phyloP scores from a whole-genome alignment of 2,113 vertebrate genomes.

The Petroica traversi region DNA sequence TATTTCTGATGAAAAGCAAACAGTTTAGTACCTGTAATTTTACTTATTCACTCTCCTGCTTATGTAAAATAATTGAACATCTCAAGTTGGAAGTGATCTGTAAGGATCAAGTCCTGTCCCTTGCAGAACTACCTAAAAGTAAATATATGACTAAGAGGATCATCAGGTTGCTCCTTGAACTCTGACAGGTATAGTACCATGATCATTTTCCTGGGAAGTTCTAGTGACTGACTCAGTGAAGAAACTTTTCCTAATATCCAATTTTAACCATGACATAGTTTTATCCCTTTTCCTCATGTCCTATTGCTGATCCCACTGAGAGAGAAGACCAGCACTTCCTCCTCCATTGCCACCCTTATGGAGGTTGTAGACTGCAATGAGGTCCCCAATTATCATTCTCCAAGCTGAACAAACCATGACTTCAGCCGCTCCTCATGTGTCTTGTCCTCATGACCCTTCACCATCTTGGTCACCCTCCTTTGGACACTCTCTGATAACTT shows the following conservation, averaged over 20 bases:
- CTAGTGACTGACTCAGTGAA: not conserved
- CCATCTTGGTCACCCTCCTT: not conserved
- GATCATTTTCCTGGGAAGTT: not conserved
- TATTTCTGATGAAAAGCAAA: not conserved
- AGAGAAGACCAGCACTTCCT: not conserved
- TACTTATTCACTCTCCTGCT: not conserved
- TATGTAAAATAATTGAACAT: not conserved
- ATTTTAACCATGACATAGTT: not conserved
- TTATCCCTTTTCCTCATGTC: not conserved
- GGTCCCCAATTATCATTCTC: not conserved
- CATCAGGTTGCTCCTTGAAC: not conserved
- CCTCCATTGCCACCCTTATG: fast-evolving
- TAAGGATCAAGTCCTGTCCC: not conserved
- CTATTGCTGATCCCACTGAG: not conserved
- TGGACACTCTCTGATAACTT: not conserved
- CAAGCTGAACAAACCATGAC: not conserved
- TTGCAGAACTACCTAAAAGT: not conserved
- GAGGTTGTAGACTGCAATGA: not conserved
- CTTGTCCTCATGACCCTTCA: not conserved
- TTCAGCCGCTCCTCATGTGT: not conserved
- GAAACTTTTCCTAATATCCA: not conserved
- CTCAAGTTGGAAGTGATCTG: not conserved
- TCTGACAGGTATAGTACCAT: not conserved
- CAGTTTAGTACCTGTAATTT: not conserved
- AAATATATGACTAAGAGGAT: not conserved